phyloP scores from a whole-genome alignment of 2,888 invertebrate species.

The Melanchra persicariae region DNA sequence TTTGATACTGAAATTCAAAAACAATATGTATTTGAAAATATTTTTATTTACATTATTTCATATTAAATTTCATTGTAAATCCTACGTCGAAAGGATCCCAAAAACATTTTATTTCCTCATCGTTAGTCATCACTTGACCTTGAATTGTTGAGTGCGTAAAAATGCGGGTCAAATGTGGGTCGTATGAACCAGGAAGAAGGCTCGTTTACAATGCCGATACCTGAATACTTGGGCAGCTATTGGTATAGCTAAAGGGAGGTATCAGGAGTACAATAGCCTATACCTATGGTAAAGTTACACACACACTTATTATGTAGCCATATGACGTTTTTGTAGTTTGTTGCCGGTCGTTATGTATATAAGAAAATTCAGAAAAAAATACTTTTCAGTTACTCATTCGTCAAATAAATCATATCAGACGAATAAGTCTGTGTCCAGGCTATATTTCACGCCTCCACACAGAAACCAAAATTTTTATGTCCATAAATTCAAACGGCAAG shows the following conservation, averaged over 20 bases:
- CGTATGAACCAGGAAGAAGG: conserved; percentile 19
- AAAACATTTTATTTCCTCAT: conserved; percentile 7
- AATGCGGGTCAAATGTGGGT: conserved; percentile 36
- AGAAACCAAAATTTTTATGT: conserved; percentile 70
- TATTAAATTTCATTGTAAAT: neutral
- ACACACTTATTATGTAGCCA: conserved; percentile 1
- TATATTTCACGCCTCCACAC: conserved; percentile 62
- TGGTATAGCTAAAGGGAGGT: conserved; percentile 12
- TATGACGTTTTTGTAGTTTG: neutral
- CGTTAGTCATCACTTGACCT: conserved; percentile 1
- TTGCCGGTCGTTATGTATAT: neutral
- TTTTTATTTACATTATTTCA: neutral
- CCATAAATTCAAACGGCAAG: conserved; percentile 74
- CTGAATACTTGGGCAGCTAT: conserved; percentile 33
- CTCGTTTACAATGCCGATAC: conserved; percentile 46
- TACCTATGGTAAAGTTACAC: neutral
- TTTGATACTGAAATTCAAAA: too few relatives aligned
- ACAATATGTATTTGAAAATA: too few relatives aligned
- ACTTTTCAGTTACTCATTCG: neutral
- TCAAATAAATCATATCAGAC: conserved; percentile 27
- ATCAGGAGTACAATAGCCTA: conserved; percentile 8
- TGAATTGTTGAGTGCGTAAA: conserved; percentile 21
- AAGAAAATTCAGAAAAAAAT: neutral
- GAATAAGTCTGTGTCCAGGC: conserved; percentile 45
- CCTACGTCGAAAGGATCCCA: neutral